Base-by-base conservation (phyloP, 2,888 invertebrate genomes). In the Troglohyphantes excavatus region DNA sequence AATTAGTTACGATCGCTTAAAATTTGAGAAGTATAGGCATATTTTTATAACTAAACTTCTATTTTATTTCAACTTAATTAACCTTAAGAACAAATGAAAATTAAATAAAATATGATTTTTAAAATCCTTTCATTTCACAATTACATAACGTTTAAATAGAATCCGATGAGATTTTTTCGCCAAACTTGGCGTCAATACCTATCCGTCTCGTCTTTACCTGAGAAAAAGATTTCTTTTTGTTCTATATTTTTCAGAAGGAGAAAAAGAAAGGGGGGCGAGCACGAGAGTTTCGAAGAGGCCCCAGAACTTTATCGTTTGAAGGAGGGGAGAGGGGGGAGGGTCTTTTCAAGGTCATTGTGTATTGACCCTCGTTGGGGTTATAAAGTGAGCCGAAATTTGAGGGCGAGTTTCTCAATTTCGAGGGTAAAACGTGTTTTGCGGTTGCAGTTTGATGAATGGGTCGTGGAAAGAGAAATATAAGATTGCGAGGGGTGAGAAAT, bases 301-400 rank as follows among this genome's bases (percentile, higher is more conserved):
- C 29, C n/a, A n/a, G n/a, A n/a, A n/a, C n/a, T n/a, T n/a, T n/a
- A n/a, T n/a, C n/a, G n/a, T n/a, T n/a, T n/a, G n/a, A n/a, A n/a
- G n/a, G 33, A 19, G 33, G 59, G 82, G 27, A 33, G 19, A n/a
- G 17, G 19, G 67, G 9, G 39, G 29, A 29, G 65, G 11, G 70
- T 33, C 23, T 11, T 59, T 70, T 39, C 70, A 79, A 86, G 87
- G 87, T 72, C 79, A 72, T 9, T 17, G 39, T 29, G 68, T 21
- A 2, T 17, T 83, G 83, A 63, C 61, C 75, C 23, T 46, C n/a
- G 61, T 21, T 17, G 43, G 79, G 79, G 79, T 87, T 79, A 79
- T 33, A 33, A 33, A 87, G 79, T 87, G 79, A 79, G 53, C 87
- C 79, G 59, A 79, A 87, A 70, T 79, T 72, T 6, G 79, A 70